Evolutionary conservation across 2,888 invertebrate species (phyloP).

Genomic region (Limnephilus rhombicus): DNA sequence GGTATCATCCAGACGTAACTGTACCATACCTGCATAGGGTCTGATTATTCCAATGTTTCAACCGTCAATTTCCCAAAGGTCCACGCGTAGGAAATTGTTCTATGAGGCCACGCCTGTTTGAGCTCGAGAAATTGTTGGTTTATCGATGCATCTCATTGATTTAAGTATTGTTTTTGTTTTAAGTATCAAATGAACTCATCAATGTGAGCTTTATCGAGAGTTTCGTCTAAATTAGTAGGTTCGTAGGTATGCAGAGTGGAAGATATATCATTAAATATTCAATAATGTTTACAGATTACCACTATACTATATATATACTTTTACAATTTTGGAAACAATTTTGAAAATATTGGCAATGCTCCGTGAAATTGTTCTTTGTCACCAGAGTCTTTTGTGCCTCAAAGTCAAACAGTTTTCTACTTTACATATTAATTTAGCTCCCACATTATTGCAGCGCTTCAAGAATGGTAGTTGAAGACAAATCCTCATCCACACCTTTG

Average conservation of each 20-base stretch:
- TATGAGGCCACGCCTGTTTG: background rate
- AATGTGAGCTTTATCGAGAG: background rate
- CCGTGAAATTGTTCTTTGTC: too few relatives aligned
- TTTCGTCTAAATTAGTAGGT: background rate
- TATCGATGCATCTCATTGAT: conserved; percentile 37
- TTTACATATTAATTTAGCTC: background rate
- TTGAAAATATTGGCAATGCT: too few relatives aligned
- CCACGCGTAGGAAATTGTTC: background rate
- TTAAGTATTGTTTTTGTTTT: conserved; percentile 1
- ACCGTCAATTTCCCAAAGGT: conserved; percentile 33
- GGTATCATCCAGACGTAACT: background rate
- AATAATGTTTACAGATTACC: background rate
- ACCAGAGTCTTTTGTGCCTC: too few relatives aligned
- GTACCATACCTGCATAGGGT: background rate
- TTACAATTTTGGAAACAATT: too few relatives aligned
- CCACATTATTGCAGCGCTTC: background rate
- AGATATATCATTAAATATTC: background rate
- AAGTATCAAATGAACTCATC: background rate
- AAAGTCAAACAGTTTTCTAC: too few relatives aligned
- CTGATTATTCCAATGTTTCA: conserved; percentile 36
- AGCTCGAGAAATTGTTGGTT: background rate
- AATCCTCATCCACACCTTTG: background rate
- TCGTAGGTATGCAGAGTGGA: background rate
- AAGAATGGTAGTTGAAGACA: background rate
- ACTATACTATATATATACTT: too few relatives aligned